Evolutionary conservation across 2,113 vertebrate genomes (phyloP).

Genomic region (Cercopithecus mona): DNA sequence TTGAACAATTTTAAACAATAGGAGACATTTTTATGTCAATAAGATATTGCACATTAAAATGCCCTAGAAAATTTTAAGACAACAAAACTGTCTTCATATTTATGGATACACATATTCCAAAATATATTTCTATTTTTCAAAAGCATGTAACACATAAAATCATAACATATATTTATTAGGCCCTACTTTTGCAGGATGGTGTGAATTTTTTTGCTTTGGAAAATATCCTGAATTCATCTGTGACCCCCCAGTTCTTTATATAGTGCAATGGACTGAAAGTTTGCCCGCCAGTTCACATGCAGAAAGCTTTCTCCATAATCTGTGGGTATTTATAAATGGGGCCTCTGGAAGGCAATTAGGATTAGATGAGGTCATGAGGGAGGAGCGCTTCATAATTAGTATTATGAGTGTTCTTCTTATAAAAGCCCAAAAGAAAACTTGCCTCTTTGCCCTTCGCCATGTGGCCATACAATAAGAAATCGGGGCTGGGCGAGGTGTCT

Average conservation of each 20-base stretch:
- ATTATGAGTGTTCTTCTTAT: neutral
- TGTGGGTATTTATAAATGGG: fast-evolving
- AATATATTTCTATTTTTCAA: constrained; percentile 14
- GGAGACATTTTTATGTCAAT: neutral
- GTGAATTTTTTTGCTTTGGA: neutral
- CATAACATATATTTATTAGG: neutral
- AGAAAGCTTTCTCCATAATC: neutral
- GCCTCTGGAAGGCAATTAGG: neutral
- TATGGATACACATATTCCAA: neutral
- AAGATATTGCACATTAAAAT: neutral
- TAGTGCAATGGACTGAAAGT: neutral
- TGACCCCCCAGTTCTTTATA: neutral
- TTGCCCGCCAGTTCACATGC: neutral
- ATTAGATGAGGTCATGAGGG: neutral
- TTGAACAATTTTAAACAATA: neutral
- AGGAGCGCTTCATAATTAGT: neutral
- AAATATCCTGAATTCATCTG: neutral
- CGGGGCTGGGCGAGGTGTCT: too few relatives aligned
- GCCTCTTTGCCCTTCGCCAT: neutral
- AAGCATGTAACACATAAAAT: neutral
- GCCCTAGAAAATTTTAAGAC: neutral
- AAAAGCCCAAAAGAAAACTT: neutral
- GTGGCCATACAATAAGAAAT: neutral
- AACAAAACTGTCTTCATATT: neutral
- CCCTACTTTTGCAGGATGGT: neutral